Percentiles rank a stretch among this genome's conserved stretches.
Conservation (phyloP, 2,888 invertebrate genomes). For the Scaptomyza cyrtandrae region DNA sequence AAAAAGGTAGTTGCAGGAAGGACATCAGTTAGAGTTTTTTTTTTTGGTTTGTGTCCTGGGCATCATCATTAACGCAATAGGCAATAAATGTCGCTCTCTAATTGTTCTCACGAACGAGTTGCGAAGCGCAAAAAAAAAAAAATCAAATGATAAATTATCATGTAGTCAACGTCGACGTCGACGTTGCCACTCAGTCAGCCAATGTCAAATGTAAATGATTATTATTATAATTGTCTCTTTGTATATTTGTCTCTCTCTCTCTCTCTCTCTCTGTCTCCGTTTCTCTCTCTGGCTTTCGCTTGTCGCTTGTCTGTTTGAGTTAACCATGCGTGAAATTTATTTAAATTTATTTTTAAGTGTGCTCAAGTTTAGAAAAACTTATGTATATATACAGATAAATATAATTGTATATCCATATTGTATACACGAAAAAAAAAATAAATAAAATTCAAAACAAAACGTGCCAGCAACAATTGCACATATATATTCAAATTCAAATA, state of each 20-base stretch:
- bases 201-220: slow-evolving; percentile 78
- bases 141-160: slow-evolving; percentile 78
- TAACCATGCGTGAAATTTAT: slow-evolving; percentile 82
- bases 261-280: slow-evolving; percentile 5
- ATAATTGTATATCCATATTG: background rate
- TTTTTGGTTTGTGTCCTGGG: slow-evolving; percentile 15
- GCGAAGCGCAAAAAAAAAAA: slow-evolving; percentile 14
- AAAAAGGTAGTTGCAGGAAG: background rate
- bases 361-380: slow-evolving; percentile 66
- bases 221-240: slow-evolving; percentile 70
- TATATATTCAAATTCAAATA: slow-evolving; percentile 45
- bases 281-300: slow-evolving; percentile 16
- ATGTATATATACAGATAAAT: slow-evolving; percentile 5
- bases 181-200: slow-evolving; percentile 54
- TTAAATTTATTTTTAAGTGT: slow-evolving; percentile 81
- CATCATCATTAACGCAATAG: slow-evolving; percentile 38
- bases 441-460: slow-evolving; percentile 18
- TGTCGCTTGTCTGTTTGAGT: slow-evolving; percentile 56
- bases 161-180: slow-evolving; percentile 34
- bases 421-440: slow-evolving; percentile 19
- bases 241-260: background rate
- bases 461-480: slow-evolving; percentile 29
- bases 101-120: slow-evolving; percentile 55
- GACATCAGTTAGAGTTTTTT: slow-evolving; percentile 18
- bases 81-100: slow-evolving; percentile 22